These are phyloP conservation scores for Synergus japonicus DNA, from an alignment of 2,888 invertebrate genomes.

Conservation along the genomic window DNA sequence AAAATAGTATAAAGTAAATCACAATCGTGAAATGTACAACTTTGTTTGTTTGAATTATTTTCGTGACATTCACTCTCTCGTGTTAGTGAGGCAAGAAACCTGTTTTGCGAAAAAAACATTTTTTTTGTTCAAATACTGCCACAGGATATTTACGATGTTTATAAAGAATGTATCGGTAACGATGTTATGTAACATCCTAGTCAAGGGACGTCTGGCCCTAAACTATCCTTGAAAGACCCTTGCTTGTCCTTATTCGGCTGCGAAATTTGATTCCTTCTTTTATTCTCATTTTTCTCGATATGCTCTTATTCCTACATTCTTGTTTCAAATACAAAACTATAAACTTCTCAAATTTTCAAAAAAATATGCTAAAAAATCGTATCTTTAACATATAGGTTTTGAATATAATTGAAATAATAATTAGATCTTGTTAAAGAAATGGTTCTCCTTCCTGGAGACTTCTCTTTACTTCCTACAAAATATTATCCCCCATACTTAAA, in stretches of 20 bases:
- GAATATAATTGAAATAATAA: too few species aligned
- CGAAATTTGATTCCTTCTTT: background rate
- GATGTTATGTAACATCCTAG: conserved; percentile 19
- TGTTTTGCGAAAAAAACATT: background rate
- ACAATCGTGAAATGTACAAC: too few species aligned
- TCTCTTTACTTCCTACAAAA: background rate
- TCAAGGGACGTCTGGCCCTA: conserved; percentile 3
- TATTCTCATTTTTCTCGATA: background rate
- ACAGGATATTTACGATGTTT: conserved; percentile 25
- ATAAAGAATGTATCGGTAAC: background rate
- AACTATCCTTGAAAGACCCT: conserved; percentile 22
- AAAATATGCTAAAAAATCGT: too few species aligned
- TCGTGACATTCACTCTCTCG: background rate
- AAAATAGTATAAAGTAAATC: too few species aligned
- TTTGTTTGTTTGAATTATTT: too few species aligned
- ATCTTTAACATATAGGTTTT: too few species aligned
- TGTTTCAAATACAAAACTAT: background rate
- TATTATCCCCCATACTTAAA: background rate
- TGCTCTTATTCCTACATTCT: too few species aligned
- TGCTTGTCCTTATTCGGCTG: background rate
- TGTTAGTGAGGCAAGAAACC: background rate
- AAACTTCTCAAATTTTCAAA: too few species aligned
- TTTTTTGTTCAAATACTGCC: conserved; percentile 12
- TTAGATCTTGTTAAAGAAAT: too few species aligned
- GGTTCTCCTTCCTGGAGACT: conserved; percentile 6